Base-by-base conservation (phyloP, 64 coral and sea anemone genomes). In the Pocillopora verrucosa region DNA sequence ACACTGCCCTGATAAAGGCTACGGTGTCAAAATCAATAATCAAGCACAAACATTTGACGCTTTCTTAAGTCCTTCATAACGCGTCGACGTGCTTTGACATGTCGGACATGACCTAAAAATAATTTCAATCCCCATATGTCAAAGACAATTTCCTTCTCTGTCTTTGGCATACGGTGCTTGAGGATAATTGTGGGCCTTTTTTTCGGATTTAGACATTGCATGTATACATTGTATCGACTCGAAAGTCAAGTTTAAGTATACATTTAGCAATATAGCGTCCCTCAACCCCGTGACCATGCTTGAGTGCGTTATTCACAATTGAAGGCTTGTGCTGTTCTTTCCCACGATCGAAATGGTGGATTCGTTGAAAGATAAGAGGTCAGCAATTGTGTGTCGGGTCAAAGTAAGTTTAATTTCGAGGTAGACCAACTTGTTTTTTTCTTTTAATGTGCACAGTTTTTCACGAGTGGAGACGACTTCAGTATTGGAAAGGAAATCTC, bases 241-340 rank as follows among this genome's bases (percentile, higher is more conserved):
- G 4, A 77, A 15, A 5, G 75, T 77, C 9, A 45, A 16, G 20
- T 77, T 77, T 15, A 41, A 56, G 12, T 77, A 38, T 19, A 15
- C 35, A 19, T 77, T 45, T 16, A 45, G 35, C 15, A 11, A 17
- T 0, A 41, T 20, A 45, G 75, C 45, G 45, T 56, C 35, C 2
- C 9, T 38, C 6, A 77, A 77, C 75, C 37, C 19, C 19, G 11
- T 77, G n/a, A 67, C 64, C 3, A 7, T 67, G 16, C 64, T 67
- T 67, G 64, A 22, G n/a, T 22, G 4, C 64, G 35, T 77, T 19
- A 57, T 36, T 77, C 56, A 56, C 22, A 37, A 36, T 1, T 77
- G 75, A 77, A 13, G 75, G 36, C 75, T 77, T 77, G 75, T 77
- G 75, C 56, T 77, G 75, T 77, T 77, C 15, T 6, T 77, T 14